These are phyloP conservation scores for Cerastis rubricosa DNA, from an alignment of 2,888 invertebrate species.

Conservation along the genomic window DNA sequence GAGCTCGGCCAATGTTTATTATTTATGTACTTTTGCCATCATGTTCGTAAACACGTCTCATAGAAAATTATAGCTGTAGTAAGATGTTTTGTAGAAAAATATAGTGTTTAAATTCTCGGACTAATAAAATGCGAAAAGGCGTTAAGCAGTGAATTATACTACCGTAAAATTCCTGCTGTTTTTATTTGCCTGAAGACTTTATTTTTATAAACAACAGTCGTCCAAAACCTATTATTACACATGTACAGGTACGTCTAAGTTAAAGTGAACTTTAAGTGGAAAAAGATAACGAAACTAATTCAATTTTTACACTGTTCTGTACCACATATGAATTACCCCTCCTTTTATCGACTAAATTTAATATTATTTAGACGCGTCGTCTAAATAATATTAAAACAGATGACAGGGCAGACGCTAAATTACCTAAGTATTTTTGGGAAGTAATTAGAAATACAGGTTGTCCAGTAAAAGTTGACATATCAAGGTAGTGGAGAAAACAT, in stretches of 20 bases:
- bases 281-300: not conserved
- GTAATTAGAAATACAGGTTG: constrained; percentile 32
- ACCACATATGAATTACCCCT: not conserved
- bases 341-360: constrained; percentile 10
- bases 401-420: constrained; percentile 1
- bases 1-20: constrained; percentile 50
- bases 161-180: constrained; percentile 10
- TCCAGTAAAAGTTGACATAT: constrained; percentile 24
- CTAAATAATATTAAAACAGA: no score
- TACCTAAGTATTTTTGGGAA: constrained; percentile 41
- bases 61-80: constrained; percentile 45
- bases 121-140: constrained; percentile 23
- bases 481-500: constrained; percentile 5
- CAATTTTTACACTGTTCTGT: constrained; percentile 6
- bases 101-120: constrained; percentile 19
- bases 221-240: not conserved
- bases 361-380: not conserved
- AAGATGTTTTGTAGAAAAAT: constrained; percentile 23
- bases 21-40: constrained; percentile 49
- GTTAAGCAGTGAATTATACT: constrained; percentile 17
- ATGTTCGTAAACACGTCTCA: constrained; percentile 18
- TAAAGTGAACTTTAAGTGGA: constrained; percentile 11
- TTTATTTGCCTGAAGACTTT: not conserved
- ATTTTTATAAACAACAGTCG: constrained; percentile 1
- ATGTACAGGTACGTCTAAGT: not conserved